A percentile compares a stretch with the other conserved stretches of the same genome.
phyloP scores from a whole-genome alignment of 2,888 invertebrate species.

The Chaetogeoica ovagalla region DNA sequence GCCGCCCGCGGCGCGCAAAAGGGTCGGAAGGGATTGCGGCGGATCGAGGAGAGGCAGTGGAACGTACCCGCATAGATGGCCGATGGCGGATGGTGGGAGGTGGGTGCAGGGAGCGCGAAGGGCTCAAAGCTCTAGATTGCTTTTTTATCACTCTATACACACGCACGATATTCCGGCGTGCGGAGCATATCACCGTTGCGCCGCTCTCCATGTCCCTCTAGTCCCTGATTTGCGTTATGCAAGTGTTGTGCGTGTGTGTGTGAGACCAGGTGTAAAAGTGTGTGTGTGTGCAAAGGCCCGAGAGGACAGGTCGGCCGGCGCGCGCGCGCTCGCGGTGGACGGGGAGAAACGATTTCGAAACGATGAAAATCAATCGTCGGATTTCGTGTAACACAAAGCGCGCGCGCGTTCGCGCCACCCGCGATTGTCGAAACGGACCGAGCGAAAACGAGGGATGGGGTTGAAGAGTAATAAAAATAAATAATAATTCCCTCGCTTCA shows the following conservation, averaged over 20 bases:
- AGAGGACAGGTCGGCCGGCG: no score
- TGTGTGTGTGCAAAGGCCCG: no score
- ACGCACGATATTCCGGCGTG: conserved; percentile 20
- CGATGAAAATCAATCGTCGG: conserved; percentile 49
- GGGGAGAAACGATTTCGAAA: neutral
- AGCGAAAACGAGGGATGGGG: neutral
- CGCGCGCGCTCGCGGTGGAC: no score
- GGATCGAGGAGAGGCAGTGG: neutral
- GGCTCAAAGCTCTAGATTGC: conserved; percentile 44
- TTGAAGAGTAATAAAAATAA: neutral
- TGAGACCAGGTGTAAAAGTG: no score
- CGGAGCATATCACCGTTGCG: neutral
- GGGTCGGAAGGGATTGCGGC: neutral
- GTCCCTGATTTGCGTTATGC: neutral
- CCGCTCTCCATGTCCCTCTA: neutral
- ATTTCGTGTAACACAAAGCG: neutral
- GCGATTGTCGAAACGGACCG: conserved; percentile 20
- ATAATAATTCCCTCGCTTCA: neutral
- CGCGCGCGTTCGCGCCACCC: neutral
- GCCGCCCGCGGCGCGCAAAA: neutral
- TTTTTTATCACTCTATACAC: conserved; percentile 48
- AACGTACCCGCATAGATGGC: neutral
- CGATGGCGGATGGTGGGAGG: no score
- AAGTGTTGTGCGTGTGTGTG: no score
- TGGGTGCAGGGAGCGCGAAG: neutral